Percentiles rank a stretch among this genome's conserved stretches.
Evolutionary conservation across 2,797 vertebrate genomes (phyloP).

Genomic region (Taeniopygia guttata): DNA sequence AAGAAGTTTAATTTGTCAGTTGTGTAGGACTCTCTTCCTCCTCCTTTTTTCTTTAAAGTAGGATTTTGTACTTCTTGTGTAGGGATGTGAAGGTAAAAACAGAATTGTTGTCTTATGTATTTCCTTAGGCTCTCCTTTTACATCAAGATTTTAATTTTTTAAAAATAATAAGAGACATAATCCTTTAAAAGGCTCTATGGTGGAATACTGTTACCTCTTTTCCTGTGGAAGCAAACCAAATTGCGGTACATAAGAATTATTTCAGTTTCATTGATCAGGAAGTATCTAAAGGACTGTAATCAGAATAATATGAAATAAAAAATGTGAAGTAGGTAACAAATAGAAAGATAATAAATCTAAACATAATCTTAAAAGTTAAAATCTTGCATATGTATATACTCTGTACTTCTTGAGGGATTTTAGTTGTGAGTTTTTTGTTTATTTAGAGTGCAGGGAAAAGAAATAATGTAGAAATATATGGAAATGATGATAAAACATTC

Average conservation of each 20-base stretch:
- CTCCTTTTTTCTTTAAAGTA: not conserved
- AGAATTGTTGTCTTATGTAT: constrained; percentile 23
- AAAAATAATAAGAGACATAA: not conserved
- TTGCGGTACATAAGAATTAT: not conserved
- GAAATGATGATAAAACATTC: not conserved
- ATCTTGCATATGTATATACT: not conserved
- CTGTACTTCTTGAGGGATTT: not conserved
- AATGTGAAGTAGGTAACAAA: not conserved
- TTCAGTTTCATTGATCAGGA: not conserved
- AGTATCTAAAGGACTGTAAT: not conserved
- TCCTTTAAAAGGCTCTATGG: not conserved
- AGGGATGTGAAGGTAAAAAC: constrained; percentile 31
- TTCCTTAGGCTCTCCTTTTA: not conserved
- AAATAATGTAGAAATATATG: not conserved
- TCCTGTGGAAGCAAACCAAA: not conserved
- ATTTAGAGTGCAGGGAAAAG: not conserved
- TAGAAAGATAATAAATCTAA: not conserved
- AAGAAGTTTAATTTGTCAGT: constrained; percentile 9
- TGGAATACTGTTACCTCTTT: not conserved
- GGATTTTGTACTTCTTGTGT: not conserved
- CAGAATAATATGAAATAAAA: constrained; percentile 24
- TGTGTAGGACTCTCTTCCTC: constrained; percentile 1
- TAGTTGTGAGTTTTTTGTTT: not conserved
- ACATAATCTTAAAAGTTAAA: not conserved
- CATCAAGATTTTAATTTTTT: not conserved